A percentile compares a stretch with the other conserved stretches of the same genome.
Conservation (phyloP, 2,797 vertebrate species). For the Erithacus rubecula region DNA sequence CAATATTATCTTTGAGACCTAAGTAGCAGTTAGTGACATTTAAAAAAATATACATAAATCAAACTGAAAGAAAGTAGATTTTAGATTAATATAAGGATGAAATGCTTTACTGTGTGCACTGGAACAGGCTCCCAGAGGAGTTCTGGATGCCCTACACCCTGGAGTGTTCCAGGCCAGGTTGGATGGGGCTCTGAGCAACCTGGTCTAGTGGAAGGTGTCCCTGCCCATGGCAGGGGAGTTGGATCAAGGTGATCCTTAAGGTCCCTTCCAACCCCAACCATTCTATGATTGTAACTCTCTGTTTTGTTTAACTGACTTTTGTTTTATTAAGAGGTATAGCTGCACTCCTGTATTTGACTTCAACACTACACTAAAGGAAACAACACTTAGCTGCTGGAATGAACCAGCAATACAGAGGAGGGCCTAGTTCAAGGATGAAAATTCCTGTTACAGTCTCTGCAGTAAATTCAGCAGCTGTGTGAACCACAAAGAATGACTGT, state of each 20-base stretch:
- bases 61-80: neutral
- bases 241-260: rapidly evolving
- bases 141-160: neutral
- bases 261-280: neutral
- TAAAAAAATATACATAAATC: neutral
- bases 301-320: neutral
- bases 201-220: neutral
- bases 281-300: neutral
- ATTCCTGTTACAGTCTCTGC: neutral
- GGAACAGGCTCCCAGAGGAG: neutral
- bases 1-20: neutral
- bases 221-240: rapidly evolving
- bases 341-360: neutral
- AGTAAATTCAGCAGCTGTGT: neutral
- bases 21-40: neutral
- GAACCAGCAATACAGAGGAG: neutral
- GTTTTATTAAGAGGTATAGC: neutral
- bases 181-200: neutral
- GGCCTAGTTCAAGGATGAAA: neutral
- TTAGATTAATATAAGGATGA: neutral
- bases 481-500: neutral
- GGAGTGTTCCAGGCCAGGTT: neutral
- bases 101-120: neutral
- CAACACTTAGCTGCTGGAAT: neutral
- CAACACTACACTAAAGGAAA: neutral